Percentiles rank a stretch among this genome's conserved stretches.
Evolutionary conservation across 2,888 invertebrate genomes (phyloP).

Genomic region (Synergus itoensis): DNA sequence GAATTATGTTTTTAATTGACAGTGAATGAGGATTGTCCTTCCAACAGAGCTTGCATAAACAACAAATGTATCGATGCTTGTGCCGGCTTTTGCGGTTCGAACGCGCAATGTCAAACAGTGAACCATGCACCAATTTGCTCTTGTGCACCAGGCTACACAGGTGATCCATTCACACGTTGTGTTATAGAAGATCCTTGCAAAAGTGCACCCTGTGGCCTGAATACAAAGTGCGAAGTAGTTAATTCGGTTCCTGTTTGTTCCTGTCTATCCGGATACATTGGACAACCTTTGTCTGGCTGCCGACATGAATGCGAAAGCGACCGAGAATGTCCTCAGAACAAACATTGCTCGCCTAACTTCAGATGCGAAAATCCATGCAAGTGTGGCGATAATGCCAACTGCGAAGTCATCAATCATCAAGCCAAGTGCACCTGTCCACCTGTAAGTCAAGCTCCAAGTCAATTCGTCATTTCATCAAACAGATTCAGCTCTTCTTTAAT

Average conservation of each 20-base stretch:
- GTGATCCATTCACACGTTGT: conserved; percentile 88
- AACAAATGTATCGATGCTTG: conserved; percentile 91
- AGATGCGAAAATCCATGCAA: conserved; percentile 89
- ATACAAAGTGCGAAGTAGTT: conserved; percentile 89
- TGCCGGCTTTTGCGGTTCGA: conserved; percentile 85
- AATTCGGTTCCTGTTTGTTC: conserved; percentile 89
- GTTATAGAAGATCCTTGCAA: conserved; percentile 88
- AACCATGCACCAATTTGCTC: conserved; percentile 89
- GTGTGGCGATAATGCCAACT: conserved; percentile 89
- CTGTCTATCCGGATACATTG: conserved; percentile 87
- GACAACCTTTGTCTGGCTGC: conserved; percentile 88
- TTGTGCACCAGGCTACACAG: conserved; percentile 88
- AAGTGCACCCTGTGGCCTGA: conserved; percentile 89
- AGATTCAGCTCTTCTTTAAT: too few species aligned
- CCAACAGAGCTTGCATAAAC: conserved; percentile 85
- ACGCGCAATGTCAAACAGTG: conserved; percentile 88
- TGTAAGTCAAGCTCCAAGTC: conserved; percentile 77
- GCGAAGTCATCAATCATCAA: conserved; percentile 87
- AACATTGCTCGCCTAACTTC: conserved; percentile 85
- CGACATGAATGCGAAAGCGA: conserved; percentile 91
- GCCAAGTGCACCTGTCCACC: conserved; percentile 90
- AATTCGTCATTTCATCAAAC: background rate
- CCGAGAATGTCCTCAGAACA: conserved; percentile 84
- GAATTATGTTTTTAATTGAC: conserved; percentile 48
- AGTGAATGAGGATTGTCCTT: conserved; percentile 88